Evolutionary conservation across 2,888 invertebrate species (phyloP), one percentile per base, ranked within the genome.

Genomic region (Harpagoxenus sublaevis): DNA sequence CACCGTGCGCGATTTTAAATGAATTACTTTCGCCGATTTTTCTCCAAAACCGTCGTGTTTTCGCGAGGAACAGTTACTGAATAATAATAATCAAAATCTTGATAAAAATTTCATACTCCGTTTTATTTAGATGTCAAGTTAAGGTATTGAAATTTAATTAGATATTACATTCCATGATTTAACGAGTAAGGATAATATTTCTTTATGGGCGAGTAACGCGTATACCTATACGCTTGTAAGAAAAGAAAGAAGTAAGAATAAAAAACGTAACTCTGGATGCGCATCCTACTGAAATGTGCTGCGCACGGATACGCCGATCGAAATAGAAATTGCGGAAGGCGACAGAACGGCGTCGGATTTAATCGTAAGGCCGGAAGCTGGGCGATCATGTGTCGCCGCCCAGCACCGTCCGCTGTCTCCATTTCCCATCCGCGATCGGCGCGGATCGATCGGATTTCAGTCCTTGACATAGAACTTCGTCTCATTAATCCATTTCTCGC

Each of bases 261-360:
- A 39, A 3, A 6, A 12, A 48, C n/a, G n/a, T 18, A 23, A 18
- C 6, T 57, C 10, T 60, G 45, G 4, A 15, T 8, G n/a, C 9
- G 8, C 12, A 45, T 15, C 15, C 2, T 23, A n/a, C 6, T 48
- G 35, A 45, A 74, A 35, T 62, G 39, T 60, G n/a, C 9, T 39
- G 23, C 65, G 15, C 42, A 18, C 28, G 35, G 23, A 31, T 15
- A 31, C n/a, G 45, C 9, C 31, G 53, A 78, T 78, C 42, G 48
- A 55, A 55, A 42, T 78, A 78, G 68, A 78, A 78, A 68, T 77
- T 78, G 70, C 53, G 68, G 53, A 78, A 78, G 77, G 77, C 77
- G 68, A 66, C 45, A n/a, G 42, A 55, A 78, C 66, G 77, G 77
- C 77, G 68, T 45, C 45, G 31, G 31, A 55, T 28, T 65, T 53